Evolutionary conservation across 1,140 invertebrate genomes (phyloP).

Genomic region (Platyscapa corneri): DNA sequence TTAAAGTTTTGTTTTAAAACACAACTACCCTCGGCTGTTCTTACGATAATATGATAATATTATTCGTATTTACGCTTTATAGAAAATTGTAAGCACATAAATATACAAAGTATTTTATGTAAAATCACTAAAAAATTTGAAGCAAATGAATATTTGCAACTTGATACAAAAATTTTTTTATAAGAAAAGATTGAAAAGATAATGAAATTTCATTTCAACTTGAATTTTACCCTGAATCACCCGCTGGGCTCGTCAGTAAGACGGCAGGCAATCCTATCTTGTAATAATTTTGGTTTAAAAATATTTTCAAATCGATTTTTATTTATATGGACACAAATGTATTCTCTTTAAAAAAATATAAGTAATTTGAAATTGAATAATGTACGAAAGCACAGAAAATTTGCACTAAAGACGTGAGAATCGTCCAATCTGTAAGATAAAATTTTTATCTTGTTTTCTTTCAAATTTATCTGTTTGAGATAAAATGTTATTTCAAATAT

Average conservation of each 20-base stretch:
- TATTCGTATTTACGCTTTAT: neutral
- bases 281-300: conserved; percentile 8
- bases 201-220: conserved; percentile 20
- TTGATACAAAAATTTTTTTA: neutral
- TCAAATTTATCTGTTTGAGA: neutral
- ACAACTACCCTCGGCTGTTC: too few relatives aligned
- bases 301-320: neutral
- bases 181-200: conserved; percentile 16
- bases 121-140: neutral
- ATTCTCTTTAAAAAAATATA: neutral
- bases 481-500: neutral
- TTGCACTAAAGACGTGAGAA: neutral
- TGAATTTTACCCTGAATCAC: neutral
- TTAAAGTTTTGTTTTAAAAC: neutral
- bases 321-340: neutral
- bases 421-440: neutral
- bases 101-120: neutral
- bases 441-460: neutral
- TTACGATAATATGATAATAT: neutral
- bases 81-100: neutral
- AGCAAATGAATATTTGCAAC: neutral
- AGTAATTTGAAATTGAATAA: neutral
- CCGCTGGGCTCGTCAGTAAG: conserved; percentile 18
- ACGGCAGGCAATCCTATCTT: conserved; percentile 9
- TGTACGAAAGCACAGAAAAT: neutral